Conservation (phyloP, 2,113 vertebrate genomes). For the Etheostoma spectabile region DNA sequence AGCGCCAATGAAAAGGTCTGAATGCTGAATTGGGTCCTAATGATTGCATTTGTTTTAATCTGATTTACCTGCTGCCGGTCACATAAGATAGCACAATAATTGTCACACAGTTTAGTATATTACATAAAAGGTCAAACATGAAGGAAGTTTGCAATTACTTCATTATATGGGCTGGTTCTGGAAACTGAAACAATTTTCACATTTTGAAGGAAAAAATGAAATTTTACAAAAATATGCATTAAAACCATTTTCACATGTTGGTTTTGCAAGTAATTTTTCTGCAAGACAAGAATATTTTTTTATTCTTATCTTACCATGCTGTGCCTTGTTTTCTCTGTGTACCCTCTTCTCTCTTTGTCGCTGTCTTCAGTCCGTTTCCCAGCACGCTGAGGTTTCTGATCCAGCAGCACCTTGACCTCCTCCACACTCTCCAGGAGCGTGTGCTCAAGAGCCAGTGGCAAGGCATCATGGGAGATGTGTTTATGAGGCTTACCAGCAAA, state of each 20-base stretch:
- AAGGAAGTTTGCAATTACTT: not conserved
- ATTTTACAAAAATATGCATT: not conserved
- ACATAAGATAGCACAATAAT: not conserved
- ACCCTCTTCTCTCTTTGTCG: not conserved
- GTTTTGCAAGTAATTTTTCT: too few species aligned
- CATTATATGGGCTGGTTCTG: not conserved
- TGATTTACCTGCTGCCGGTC: slow-evolving; percentile 5
- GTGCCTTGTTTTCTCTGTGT: too few species aligned
- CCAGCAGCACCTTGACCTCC: slow-evolving; percentile 95
- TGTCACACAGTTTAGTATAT: not conserved
- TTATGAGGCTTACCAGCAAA: slow-evolving; percentile 94
- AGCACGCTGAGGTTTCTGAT: slow-evolving; percentile 94
- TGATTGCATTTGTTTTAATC: slow-evolving; percentile 39
- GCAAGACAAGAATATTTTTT: not conserved
- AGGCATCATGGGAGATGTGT: slow-evolving; percentile 97
- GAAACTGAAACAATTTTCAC: not conserved
- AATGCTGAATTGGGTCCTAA: slow-evolving; percentile 8
- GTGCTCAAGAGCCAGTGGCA: slow-evolving; percentile 94
- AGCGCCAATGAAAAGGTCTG: not conserved
- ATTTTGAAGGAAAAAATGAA: too few species aligned
- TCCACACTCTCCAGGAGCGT: slow-evolving; percentile 93
- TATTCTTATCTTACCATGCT: not conserved
- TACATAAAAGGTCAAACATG: not conserved
- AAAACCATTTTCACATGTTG: not conserved
- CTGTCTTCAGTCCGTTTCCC: slow-evolving; percentile 89